Percentiles rank a stretch among this genome's conserved stretches.
Conservation (phyloP, 2,797 vertebrate species). For the Crocidura indochinensis region DNA sequence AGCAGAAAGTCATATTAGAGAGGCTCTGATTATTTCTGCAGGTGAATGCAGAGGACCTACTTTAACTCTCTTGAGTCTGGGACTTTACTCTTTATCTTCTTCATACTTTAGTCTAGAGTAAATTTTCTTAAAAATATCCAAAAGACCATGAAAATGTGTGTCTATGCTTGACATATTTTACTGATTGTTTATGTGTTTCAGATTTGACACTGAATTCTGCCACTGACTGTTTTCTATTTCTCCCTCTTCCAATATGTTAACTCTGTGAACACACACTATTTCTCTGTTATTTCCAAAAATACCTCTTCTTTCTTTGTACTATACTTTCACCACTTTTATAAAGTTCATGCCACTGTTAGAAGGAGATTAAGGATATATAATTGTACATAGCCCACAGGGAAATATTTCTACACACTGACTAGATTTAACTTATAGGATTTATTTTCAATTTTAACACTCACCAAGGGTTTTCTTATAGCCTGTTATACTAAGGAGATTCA, state of each 20-base stretch:
- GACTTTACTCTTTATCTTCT: conserved; percentile 1
- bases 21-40: neutral
- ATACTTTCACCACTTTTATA: too few species aligned
- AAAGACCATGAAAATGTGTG: neutral
- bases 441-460: neutral
- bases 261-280: neutral
- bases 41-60: neutral
- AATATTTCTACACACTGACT: neutral
- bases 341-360: neutral
- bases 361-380: neutral
- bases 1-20: neutral
- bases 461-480: neutral
- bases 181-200: neutral
- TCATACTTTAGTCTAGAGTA: neutral
- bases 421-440: too few species aligned
- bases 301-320: too few species aligned
- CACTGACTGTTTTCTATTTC: neutral
- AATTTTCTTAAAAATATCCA: neutral
- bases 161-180: neutral
- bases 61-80: neutral
- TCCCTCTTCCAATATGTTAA: neutral
- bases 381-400: neutral
- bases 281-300: too few species aligned
- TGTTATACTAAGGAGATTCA: neutral
- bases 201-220: neutral